phyloP scores from a whole-genome alignment of 2,888 invertebrate genomes.

The Polietes domitor region DNA sequence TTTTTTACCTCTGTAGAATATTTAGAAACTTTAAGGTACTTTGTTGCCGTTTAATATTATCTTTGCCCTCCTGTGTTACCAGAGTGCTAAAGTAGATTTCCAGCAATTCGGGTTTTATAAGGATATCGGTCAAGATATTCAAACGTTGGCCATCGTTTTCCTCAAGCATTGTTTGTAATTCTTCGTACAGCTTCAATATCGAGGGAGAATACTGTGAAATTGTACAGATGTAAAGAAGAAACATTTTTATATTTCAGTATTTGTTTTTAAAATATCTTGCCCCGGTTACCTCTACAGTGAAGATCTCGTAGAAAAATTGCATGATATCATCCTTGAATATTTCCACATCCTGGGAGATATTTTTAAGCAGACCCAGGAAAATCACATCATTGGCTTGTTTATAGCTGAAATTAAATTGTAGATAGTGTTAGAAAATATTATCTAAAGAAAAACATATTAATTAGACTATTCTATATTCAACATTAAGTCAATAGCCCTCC shows the following conservation, averaged over 20 bases:
- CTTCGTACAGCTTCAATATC: constrained; percentile 35
- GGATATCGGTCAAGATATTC: constrained; percentile 45
- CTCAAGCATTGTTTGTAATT: constrained; percentile 34
- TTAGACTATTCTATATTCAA: too few species aligned
- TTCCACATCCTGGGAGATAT: constrained; percentile 57
- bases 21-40: constrained; percentile 59
- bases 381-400: constrained; percentile 48
- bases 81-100: constrained; percentile 48
- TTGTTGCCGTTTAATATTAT: constrained; percentile 41
- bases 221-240: too few species aligned
- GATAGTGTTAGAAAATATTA: too few species aligned
- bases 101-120: constrained; percentile 49
- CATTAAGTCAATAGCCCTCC: too few species aligned
- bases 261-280: too few species aligned
- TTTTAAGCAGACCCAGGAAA: constrained; percentile 41
- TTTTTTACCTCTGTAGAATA: constrained; percentile 61
- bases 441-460: too few species aligned
- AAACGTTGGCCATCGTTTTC: not conserved
- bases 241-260: too few species aligned
- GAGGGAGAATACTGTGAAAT: constrained; percentile 36
- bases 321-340: constrained; percentile 50
- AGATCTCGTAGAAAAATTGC: constrained; percentile 56
- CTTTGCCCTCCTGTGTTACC: constrained; percentile 28
- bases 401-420: constrained; percentile 48
- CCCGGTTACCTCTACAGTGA: constrained; percentile 53